phyloP scores from a whole-genome alignment of 2,113 vertebrate genomes.

The Chloropsis cyanopogon region DNA sequence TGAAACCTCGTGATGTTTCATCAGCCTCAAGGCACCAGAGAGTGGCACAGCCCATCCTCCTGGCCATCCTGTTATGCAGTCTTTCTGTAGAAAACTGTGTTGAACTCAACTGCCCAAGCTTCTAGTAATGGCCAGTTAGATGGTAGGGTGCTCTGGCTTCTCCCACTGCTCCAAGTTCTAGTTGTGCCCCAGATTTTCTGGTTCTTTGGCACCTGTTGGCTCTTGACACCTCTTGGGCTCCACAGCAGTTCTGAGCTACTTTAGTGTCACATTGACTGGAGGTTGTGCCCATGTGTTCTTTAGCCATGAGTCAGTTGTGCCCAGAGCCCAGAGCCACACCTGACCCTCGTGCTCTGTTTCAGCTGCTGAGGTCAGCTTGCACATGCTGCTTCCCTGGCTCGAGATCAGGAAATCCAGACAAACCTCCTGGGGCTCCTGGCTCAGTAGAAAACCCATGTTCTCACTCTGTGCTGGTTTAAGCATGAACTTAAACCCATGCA shows the following conservation, averaged over 20 bases:
- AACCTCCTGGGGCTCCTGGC: neutral
- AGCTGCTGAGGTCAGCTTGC: neutral
- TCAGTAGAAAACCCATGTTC: neutral
- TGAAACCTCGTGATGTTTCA: neutral
- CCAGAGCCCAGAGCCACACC: neutral
- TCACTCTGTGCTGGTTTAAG: neutral
- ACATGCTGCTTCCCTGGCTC: fast-evolving
- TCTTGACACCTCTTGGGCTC: neutral
- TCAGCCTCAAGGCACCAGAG: neutral
- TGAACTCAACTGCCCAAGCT: neutral
- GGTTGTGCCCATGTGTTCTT: neutral
- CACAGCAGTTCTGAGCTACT: neutral
- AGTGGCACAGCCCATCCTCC: neutral
- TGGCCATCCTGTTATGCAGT: neutral
- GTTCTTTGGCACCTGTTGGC: neutral
- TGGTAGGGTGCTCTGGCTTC: neutral
- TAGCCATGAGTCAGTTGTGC: fast-evolving
- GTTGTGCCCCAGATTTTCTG: neutral
- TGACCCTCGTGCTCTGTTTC: fast-evolving
- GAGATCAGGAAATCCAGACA: neutral
- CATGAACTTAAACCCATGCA: neutral
- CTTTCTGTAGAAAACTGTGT: neutral
- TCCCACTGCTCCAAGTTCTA: neutral
- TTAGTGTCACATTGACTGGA: neutral
- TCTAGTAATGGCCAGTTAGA: no score